Evolutionary conservation across 37 sponge, comb jelly and placozoan genomes (phyloP).

Genomic region (Bolinopsis microptera): DNA sequence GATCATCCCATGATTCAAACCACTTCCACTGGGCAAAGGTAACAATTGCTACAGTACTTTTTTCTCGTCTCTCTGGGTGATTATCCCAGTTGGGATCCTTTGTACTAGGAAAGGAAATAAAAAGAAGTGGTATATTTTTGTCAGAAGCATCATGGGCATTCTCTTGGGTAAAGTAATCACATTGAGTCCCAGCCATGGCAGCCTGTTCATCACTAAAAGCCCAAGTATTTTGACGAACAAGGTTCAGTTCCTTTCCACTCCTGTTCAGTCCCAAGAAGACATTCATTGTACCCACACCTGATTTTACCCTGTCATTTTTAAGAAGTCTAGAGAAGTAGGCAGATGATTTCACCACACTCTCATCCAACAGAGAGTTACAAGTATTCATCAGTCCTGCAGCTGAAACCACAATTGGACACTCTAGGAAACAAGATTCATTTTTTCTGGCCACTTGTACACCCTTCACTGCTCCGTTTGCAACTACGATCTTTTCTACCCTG

Average conservation of each 20-base stretch:
- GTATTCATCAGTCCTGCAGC: slow-evolving; percentile 86
- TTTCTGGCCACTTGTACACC: slow-evolving; percentile 83
- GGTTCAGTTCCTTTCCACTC: slow-evolving; percentile 77
- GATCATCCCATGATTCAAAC: slow-evolving; percentile 83
- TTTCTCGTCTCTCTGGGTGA: slow-evolving; percentile 70
- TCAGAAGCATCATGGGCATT: slow-evolving; percentile 69
- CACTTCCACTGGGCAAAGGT: slow-evolving; percentile 78
- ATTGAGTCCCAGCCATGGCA: slow-evolving; percentile 23
- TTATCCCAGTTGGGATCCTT: slow-evolving; percentile 85
- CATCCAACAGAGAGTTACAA: slow-evolving; percentile 67
- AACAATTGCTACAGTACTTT: slow-evolving; percentile 79
- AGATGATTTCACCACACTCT: slow-evolving; percentile 47
- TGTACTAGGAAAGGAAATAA: slow-evolving; percentile 89
- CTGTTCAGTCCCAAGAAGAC: slow-evolving; percentile 90
- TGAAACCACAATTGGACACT: slow-evolving; percentile 82
- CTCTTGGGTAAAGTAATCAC: slow-evolving; percentile 60
- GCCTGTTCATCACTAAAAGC: slow-evolving; percentile 68
- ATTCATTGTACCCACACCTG: slow-evolving; percentile 72
- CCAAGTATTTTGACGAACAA: slow-evolving; percentile 79
- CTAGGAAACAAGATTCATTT: slow-evolving; percentile 71
- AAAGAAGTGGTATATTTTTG: slow-evolving; percentile 72
- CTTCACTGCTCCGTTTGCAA: slow-evolving; percentile 62
- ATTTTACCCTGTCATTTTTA: slow-evolving; percentile 57
- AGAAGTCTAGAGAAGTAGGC: slow-evolving; percentile 6
- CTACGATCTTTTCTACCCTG: slow-evolving; percentile 74